phyloP scores from a whole-genome alignment of 2,113 vertebrate species.

The Microtus ochrogaster region DNA sequence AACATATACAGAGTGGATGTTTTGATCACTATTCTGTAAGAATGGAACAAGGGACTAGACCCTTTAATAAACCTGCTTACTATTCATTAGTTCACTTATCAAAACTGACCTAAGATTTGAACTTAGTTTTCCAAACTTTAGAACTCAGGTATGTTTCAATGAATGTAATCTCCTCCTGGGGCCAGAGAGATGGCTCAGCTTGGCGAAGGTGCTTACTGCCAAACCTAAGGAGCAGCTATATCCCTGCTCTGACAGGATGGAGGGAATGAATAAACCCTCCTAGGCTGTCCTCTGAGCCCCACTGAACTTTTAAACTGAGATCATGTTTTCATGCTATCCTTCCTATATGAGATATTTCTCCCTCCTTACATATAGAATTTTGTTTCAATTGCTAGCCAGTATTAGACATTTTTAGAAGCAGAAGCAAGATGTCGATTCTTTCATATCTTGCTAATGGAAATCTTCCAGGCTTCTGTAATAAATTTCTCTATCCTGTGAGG shows the following conservation, averaged over 20 bases:
- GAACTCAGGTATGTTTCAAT: background rate
- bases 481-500: conserved; percentile 47
- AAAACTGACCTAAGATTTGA: background rate
- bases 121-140: background rate
- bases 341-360: conserved; percentile 73
- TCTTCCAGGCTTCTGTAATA: conserved; percentile 48
- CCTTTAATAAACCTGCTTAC: background rate
- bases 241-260: too few species aligned
- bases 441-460: conserved; percentile 62
- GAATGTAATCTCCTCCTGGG: background rate
- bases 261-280: background rate
- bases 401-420: conserved; percentile 67
- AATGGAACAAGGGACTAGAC: background rate
- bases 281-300: conserved; percentile 55
- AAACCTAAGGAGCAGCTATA: too few species aligned
- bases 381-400: conserved; percentile 56
- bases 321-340: conserved; percentile 67
- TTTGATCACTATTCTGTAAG: background rate
- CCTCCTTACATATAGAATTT: conserved; percentile 71
- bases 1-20: background rate
- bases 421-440: conserved; percentile 42
- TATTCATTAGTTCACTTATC: background rate
- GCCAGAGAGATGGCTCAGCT: background rate
- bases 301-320: conserved; percentile 77
- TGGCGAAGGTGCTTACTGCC: background rate